phyloP scores from a whole-genome alignment of 2,888 invertebrate genomes.

The Pheosia gnoma region DNA sequence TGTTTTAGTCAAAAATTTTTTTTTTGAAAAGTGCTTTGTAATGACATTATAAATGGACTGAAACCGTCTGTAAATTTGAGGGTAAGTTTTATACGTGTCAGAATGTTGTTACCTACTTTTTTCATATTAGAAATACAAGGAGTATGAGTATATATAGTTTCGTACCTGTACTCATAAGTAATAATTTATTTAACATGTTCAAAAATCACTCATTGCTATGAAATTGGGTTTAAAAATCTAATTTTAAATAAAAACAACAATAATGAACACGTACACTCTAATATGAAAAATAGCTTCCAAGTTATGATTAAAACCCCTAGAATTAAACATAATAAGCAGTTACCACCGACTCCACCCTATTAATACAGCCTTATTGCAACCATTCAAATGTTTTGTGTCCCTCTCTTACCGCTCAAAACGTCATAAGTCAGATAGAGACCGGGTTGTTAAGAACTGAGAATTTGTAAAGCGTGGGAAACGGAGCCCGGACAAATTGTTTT shows the following conservation, averaged over 20 bases:
- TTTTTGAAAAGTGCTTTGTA: too few species aligned
- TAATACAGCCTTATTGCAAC: slow-evolving; percentile 62
- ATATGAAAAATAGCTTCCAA: slow-evolving; percentile 62
- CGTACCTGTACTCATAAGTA: too few species aligned
- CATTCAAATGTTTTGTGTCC: slow-evolving; percentile 61
- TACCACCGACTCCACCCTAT: slow-evolving; percentile 68
- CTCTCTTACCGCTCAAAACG: slow-evolving; percentile 37
- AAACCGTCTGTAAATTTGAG: too few species aligned
- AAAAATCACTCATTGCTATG: not conserved
- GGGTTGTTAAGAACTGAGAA: slow-evolving; percentile 40
- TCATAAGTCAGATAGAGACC: slow-evolving; percentile 44
- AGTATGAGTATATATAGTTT: too few species aligned
- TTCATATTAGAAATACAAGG: too few species aligned
- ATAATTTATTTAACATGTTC: not conserved
- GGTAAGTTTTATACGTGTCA: too few species aligned
- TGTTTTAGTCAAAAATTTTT: too few species aligned
- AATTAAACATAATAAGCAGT: slow-evolving; percentile 75
- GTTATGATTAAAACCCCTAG: slow-evolving; percentile 67
- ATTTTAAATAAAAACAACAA: not conserved
- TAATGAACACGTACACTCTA: slow-evolving; percentile 40
- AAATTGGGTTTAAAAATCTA: not conserved
- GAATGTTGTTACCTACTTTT: too few species aligned
- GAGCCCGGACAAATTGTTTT: slow-evolving; percentile 27
- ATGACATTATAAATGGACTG: too few species aligned
- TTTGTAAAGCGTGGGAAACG: slow-evolving; percentile 65